Evolutionary conservation across 2,888 invertebrate genomes (phyloP).

Genomic region (Stramonita haemastoma): DNA sequence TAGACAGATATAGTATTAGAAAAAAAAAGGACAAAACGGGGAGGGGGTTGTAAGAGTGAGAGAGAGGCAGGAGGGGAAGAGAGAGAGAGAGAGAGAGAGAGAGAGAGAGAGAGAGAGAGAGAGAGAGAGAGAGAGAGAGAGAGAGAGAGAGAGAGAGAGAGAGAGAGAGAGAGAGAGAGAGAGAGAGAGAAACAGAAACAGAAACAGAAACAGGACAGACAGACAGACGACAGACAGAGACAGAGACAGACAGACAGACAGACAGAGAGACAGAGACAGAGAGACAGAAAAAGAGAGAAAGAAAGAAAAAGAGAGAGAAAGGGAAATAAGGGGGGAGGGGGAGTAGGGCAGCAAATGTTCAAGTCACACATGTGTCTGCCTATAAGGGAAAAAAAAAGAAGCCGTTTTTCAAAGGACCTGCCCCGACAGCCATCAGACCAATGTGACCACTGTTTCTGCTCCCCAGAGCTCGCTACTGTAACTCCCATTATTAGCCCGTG

Average conservation of each 20-base stretch:
- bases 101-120: slow-evolving; percentile 18
- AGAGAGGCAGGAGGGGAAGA: slow-evolving; percentile 18
- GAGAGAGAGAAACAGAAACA: slow-evolving; percentile 9
- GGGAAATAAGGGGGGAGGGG: neutral
- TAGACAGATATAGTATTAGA: no score
- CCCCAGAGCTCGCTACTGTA: neutral
- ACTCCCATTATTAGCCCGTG: no score
- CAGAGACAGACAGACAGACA: slow-evolving; percentile 8
- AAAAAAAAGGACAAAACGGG: no score
- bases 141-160: slow-evolving; percentile 1
- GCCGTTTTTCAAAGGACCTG: neutral
- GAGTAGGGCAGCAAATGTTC: neutral
- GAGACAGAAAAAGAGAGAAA: neutral
- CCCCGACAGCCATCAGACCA: neutral
- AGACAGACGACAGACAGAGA: neutral
- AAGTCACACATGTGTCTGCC: neutral
- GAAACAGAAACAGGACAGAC: neutral
- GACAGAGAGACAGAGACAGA: neutral
- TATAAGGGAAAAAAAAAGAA: neutral
- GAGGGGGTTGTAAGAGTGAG: neutral
- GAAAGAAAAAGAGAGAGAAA: neutral
- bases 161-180: neutral
- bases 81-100: slow-evolving; percentile 16
- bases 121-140: slow-evolving; percentile 15
- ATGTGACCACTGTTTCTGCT: neutral